Evolutionary conservation across 2,888 invertebrate species (phyloP).

Genomic region (Xanthorhoe designata): DNA sequence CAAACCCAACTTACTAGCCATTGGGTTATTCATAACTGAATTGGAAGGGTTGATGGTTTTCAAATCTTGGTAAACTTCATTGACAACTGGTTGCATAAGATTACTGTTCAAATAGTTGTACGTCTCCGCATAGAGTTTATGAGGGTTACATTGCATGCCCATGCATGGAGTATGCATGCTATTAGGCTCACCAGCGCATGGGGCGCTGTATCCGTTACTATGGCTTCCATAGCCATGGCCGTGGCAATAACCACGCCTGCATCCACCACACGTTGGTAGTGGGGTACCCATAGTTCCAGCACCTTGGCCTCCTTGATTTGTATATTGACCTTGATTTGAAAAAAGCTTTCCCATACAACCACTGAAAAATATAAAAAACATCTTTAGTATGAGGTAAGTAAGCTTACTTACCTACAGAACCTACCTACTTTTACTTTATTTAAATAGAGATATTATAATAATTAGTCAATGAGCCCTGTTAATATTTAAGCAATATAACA

Average conservation of each 20-base stretch:
- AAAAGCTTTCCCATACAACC: constrained; percentile 81
- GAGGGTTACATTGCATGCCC: constrained; percentile 64
- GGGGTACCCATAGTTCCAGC: constrained; percentile 45
- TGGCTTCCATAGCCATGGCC: constrained; percentile 46
- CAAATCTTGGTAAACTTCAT: constrained; percentile 76
- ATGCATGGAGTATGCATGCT: constrained; percentile 51
- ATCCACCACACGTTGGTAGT: constrained; percentile 53
- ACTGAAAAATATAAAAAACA: constrained; percentile 54
- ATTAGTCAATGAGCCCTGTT: too few relatives aligned
- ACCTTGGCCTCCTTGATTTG: constrained; percentile 36
- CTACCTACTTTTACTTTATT: too few relatives aligned
- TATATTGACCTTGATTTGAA: constrained; percentile 47
- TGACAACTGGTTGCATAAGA: constrained; percentile 72
- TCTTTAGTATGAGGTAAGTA: too few relatives aligned
- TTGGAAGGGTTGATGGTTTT: constrained; percentile 68
- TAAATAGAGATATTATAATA: too few relatives aligned
- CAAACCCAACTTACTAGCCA: constrained; percentile 64
- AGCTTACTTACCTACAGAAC: too few relatives aligned
- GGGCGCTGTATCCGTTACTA: constrained; percentile 44
- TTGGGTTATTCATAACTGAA: constrained; percentile 65
- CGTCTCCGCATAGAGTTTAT: constrained; percentile 71
- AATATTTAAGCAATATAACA: too few relatives aligned
- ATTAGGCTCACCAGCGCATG: constrained; percentile 57
- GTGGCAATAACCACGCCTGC: constrained; percentile 55
- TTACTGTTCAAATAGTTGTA: constrained; percentile 71